Conservation (phyloP, 35 echinoderm and acorn worm genomes). For the Lytechinus pictus region DNA sequence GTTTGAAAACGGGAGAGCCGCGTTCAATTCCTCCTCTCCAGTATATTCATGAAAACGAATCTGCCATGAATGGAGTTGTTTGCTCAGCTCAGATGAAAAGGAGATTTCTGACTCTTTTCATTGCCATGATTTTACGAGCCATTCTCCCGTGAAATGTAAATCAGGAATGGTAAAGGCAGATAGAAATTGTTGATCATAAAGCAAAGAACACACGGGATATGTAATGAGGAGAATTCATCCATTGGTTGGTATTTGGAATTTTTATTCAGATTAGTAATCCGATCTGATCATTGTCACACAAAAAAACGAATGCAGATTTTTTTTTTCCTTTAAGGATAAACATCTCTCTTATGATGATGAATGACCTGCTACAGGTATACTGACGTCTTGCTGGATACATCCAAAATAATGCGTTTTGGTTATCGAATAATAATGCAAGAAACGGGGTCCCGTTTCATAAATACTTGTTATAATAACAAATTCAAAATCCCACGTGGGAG, state of each 20-base stretch:
- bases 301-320: neutral
- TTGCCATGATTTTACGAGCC: neutral
- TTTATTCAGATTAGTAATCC: neutral
- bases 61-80: constrained; percentile 43
- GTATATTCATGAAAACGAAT: neutral
- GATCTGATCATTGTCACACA: neutral
- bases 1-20: neutral
- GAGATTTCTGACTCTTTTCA: neutral
- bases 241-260: neutral
- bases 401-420: no score
- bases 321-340: neutral
- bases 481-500: no score
- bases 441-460: no score
- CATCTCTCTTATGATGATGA: no score
- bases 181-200: neutral
- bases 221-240: neutral
- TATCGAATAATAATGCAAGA: no score
- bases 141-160: constrained; percentile 20
- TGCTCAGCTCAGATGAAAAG: neutral
- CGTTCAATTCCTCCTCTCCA: constrained; percentile 25
- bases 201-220: neutral
- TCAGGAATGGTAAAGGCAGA: neutral
- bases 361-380: no score
- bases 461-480: no score
- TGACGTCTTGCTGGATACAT: no score